Evolutionary conservation across 2,888 invertebrate species (phyloP).

Genomic region (Carpatolechia fugitivella): DNA sequence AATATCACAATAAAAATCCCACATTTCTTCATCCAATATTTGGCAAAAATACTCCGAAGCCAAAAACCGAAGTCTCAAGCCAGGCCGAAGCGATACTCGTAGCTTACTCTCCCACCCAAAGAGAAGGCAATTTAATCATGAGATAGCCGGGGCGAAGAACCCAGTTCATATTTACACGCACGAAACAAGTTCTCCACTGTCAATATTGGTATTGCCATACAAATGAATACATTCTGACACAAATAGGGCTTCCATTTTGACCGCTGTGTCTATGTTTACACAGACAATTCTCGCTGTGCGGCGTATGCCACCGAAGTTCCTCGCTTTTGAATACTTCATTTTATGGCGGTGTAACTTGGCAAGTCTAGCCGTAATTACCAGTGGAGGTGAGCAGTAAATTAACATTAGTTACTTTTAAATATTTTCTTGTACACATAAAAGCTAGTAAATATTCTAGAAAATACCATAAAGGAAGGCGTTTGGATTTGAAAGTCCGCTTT

Average conservation of each 20-base stretch:
- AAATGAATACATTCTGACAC: conserved; percentile 77
- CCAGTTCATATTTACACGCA: conserved; percentile 56
- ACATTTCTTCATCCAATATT: too few relatives aligned
- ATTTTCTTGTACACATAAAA: not conserved
- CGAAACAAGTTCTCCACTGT: conserved; percentile 68
- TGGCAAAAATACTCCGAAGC: not conserved
- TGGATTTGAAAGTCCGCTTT: too few relatives aligned
- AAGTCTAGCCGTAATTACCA: conserved; percentile 1
- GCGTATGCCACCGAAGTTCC: conserved; percentile 62
- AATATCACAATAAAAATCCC: too few relatives aligned
- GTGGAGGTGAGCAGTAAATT: conserved; percentile 6
- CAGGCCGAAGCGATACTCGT: not conserved
- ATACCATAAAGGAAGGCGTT: conserved; percentile 21
- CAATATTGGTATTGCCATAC: conserved; percentile 74
- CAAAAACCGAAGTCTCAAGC: not conserved
- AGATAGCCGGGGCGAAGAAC: conserved; percentile 35
- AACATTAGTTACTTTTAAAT: not conserved
- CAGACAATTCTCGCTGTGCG: conserved; percentile 67
- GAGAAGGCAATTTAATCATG: conserved; percentile 48
- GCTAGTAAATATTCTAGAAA: not conserved
- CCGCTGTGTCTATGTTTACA: conserved; percentile 64
- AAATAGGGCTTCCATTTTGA: conserved; percentile 75
- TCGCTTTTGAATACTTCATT: conserved; percentile 34
- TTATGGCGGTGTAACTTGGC: conserved; percentile 26
- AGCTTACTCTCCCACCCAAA: not conserved